Evolutionary conservation across 2,797 vertebrate genomes (phyloP).

Genomic region (Hypotaenidia okinawae): DNA sequence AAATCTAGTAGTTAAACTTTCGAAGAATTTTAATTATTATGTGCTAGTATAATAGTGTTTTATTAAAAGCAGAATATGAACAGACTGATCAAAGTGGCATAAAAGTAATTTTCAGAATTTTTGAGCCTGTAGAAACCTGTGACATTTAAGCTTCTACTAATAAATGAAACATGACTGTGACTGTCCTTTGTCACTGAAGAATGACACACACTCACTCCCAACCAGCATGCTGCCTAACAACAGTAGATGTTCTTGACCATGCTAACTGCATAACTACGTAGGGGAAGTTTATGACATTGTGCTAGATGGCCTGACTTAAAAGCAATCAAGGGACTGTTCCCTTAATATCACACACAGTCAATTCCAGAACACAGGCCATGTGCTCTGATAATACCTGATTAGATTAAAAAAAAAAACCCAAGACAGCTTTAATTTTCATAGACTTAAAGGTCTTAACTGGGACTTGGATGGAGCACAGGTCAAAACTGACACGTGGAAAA

Average conservation of each 20-base stretch:
- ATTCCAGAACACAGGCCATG: background rate
- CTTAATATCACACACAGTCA: background rate
- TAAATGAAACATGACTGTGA: background rate
- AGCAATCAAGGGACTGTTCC: background rate
- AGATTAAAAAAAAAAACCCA: background rate
- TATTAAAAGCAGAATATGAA: background rate
- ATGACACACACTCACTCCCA: background rate
- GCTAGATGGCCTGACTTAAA: background rate
- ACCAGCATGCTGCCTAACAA: background rate
- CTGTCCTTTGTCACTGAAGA: background rate
- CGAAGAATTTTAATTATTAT: background rate
- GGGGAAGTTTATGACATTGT: background rate
- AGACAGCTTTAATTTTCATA: background rate
- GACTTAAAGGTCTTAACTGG: background rate
- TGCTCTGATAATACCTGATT: background rate
- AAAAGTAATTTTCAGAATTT: background rate
- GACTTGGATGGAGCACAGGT: background rate
- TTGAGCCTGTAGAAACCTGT: background rate
- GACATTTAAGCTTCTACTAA: background rate
- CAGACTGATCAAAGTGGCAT: background rate
- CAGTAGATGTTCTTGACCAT: background rate
- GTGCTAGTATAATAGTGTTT: background rate
- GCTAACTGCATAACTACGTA: background rate
- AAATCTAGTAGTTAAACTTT: background rate
- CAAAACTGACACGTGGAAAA: background rate